Conservation (phyloP, 2,113 vertebrate species). For the Phylloscopus trochilus region DNA sequence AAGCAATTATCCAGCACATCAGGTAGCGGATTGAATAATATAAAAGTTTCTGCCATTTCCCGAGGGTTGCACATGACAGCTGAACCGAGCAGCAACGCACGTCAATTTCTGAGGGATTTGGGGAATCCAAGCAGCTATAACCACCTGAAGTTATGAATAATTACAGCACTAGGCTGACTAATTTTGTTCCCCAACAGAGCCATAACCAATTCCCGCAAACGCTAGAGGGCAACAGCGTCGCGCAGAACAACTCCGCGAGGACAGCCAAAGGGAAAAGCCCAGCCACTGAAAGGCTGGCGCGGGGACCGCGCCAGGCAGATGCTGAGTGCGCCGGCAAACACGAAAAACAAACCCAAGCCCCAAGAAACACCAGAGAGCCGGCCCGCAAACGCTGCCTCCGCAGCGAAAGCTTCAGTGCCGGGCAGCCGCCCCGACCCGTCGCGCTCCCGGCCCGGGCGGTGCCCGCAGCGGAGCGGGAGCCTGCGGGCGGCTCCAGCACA, state of each 20-base stretch:
- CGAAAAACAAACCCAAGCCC: background rate
- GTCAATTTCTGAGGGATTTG: background rate
- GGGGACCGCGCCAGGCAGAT: constrained; percentile 22
- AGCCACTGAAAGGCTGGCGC: background rate
- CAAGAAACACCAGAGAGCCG: background rate
- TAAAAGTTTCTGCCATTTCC: background rate
- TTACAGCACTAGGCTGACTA: background rate
- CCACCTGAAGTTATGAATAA: background rate
- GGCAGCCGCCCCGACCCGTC: background rate
- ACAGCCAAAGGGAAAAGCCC: background rate
- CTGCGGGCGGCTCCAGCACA: background rate
- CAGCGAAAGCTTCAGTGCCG: background rate
- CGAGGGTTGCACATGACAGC: fast-evolving
- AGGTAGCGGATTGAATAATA: fast-evolving
- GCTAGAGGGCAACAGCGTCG: constrained; percentile 74
- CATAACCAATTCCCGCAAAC: background rate
- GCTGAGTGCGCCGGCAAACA: background rate
- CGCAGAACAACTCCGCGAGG: background rate
- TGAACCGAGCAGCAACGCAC: background rate
- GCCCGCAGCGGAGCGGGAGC: background rate
- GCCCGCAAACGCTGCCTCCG: background rate
- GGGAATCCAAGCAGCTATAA: background rate
- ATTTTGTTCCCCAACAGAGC: background rate
- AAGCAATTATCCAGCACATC: background rate
- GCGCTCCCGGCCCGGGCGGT: background rate